Percentiles rank a stretch among this genome's conserved stretches.
Evolutionary conservation across 2,113 vertebrate genomes (phyloP).

Genomic region (Balaenoptera acutorostrata): DNA sequence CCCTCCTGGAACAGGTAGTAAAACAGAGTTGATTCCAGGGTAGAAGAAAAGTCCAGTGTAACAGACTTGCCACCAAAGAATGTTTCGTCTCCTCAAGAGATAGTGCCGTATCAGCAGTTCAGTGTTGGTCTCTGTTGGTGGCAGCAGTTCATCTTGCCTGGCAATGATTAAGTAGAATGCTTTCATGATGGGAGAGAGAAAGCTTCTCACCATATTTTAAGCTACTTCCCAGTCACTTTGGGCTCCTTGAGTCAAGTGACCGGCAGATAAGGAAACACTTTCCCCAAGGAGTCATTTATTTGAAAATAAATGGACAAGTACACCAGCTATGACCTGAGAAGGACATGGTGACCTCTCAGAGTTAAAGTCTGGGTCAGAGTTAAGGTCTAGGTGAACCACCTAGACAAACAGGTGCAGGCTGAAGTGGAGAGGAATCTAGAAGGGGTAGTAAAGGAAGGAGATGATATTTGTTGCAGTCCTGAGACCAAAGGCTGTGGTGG

Average conservation of each 20-base stretch:
- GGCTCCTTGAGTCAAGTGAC: neutral
- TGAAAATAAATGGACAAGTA: neutral
- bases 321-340: neutral
- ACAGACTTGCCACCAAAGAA: neutral
- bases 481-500: neutral
- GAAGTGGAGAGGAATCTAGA: neutral
- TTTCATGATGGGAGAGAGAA: neutral
- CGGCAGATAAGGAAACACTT: neutral
- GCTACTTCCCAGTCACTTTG: neutral
- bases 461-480: neutral
- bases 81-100: neutral
- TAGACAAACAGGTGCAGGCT: neutral
- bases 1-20: neutral
- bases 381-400: neutral
- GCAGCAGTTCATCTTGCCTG: neutral
- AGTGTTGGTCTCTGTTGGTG: neutral
- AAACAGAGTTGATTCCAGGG: neutral
- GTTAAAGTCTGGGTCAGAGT: neutral
- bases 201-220: neutral
- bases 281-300: neutral
- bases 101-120: neutral
- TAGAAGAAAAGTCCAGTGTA: neutral
- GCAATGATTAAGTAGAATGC: neutral
- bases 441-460: neutral
- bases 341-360: neutral